Evolutionary conservation across 2,888 invertebrate species (phyloP), one percentile per base, ranked within the genome.

Genomic region (Meganola albula): DNA sequence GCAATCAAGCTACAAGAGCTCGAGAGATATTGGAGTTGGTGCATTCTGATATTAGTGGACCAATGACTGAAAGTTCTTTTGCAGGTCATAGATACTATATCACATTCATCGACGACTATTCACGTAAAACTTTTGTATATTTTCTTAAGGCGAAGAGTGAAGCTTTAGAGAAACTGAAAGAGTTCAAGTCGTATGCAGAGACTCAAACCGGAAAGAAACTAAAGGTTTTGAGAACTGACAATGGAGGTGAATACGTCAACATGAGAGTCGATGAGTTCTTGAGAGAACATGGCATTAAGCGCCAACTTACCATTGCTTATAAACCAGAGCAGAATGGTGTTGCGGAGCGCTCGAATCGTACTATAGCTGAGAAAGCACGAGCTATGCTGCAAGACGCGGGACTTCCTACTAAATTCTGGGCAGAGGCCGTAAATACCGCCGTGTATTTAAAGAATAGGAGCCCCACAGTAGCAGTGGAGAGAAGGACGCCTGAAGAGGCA

Each of bases 1-100:
- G n/a, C n/a, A n/a, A n/a, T n/a, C n/a, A n/a, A n/a, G n/a, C n/a
- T n/a, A n/a, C n/a, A n/a, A n/a, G n/a, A n/a, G n/a, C n/a, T n/a
- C n/a, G n/a, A 1, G 44, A 10, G 12, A 10, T 37, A 10, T 50
- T 51, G 30, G 50, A 56, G 7, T 0, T 56, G 6, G 46, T 58
- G 10, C 53, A 54, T 24, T 45, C 42, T 1, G 53, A 58, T 20
- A 11, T 11, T 2, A 22, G 29, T 22, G 29, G 29, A 5, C 29
- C 29, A 9, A 29, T 23, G 23, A 16, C 22, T n/a, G 29, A 21
- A 13, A 14, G 9, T 6, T 29, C 29, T 10, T 6, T 27, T 10
- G 27, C 22, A 2, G 22, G 29, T 3, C 12, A 14, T 11, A 27
- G 13, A 27, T 16, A 18, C 11, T 27, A 18, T 27, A 9, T 27